Conservation (phyloP, 2,113 vertebrate species). For the Spheniscus mendiculus region DNA sequence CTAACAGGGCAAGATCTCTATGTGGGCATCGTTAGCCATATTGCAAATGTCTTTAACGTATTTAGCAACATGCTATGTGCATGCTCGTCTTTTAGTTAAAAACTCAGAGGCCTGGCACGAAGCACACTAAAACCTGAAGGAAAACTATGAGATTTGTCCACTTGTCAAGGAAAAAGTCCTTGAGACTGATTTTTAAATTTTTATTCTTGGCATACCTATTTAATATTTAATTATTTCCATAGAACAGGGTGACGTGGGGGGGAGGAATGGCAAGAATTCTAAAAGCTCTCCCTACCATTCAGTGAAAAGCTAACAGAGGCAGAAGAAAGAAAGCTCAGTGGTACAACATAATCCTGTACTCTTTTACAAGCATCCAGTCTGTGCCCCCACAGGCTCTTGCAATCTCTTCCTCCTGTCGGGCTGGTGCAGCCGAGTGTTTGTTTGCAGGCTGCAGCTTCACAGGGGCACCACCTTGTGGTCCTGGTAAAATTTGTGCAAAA, state of each 20-base stretch:
- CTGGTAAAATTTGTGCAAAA: neutral
- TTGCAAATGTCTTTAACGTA: neutral
- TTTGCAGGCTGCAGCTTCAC: neutral
- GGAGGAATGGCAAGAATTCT: neutral
- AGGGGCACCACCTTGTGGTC: constrained; percentile 56
- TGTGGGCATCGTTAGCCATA: neutral
- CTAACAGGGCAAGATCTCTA: neutral
- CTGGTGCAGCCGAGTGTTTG: neutral
- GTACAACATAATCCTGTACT: neutral
- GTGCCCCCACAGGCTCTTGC: neutral
- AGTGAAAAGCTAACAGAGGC: neutral
- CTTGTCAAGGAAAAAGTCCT: neutral
- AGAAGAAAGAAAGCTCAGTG: neutral
- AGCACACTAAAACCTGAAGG: neutral
- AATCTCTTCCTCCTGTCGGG: neutral
- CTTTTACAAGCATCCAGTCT: too few species aligned
- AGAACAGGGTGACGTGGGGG: neutral
- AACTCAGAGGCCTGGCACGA: neutral
- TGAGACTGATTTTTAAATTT: neutral
- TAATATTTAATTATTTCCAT: neutral
- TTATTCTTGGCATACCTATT: neutral
- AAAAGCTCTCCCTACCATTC: neutral
- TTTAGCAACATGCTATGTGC: neutral
- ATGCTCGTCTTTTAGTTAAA: neutral
- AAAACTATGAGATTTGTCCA: neutral